Evolutionary conservation across 2,888 invertebrate species (phyloP).

Genomic region (Drosophila mimica): DNA sequence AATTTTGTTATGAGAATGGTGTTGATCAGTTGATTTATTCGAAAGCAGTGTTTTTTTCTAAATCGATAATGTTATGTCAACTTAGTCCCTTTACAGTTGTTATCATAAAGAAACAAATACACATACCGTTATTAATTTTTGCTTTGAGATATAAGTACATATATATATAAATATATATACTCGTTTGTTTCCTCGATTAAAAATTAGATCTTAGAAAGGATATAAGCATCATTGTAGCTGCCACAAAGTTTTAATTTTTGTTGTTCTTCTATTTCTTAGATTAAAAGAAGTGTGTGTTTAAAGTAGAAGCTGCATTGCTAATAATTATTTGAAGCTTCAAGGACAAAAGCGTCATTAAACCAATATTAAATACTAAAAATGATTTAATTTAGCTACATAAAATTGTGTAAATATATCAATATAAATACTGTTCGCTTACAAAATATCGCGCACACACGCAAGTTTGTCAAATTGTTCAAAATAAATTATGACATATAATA

Average conservation of each 20-base stretch:
- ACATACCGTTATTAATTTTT: conserved; percentile 40
- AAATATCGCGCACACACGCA: conserved; percentile 56
- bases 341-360: conserved; percentile 54
- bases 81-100: conserved; percentile 66
- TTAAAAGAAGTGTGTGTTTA: conserved; percentile 27
- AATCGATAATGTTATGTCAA: conserved; percentile 52
- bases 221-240: conserved; percentile 76
- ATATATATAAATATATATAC: conserved; percentile 31
- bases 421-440: conserved; percentile 81
- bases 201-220: conserved; percentile 70
- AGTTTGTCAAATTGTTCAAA: conserved; percentile 59
- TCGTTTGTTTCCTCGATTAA: conserved; percentile 50
- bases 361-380: conserved; percentile 54
- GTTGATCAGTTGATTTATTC: conserved; percentile 70
- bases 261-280: conserved; percentile 37
- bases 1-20: conserved; percentile 32
- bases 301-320: conserved; percentile 47
- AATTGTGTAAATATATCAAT: conserved; percentile 78
- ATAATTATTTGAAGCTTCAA: conserved; percentile 59
- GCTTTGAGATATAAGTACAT: conserved; percentile 40
- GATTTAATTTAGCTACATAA: conserved; percentile 79
- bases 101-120: conserved; percentile 59
- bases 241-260: conserved; percentile 57
- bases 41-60: conserved; percentile 60
- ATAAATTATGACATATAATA: conserved; percentile 62